Base-by-base conservation (phyloP, 2,797 vertebrate genomes). In the Aldrovandia affinis region DNA sequence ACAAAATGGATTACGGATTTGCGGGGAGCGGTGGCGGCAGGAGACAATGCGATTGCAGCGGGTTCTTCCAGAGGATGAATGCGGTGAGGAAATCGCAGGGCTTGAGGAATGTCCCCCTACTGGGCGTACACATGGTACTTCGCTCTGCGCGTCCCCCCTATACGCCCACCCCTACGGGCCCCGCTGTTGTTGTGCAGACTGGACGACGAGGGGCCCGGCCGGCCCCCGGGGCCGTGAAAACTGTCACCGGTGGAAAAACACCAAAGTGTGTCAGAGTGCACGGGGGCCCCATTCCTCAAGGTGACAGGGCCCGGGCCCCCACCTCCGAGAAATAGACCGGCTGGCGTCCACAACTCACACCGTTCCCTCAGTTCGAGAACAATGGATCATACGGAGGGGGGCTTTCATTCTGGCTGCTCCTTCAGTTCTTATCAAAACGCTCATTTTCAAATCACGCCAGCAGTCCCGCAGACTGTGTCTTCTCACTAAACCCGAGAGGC, bases 71-170 rank as follows among this genome's bases (percentile, higher is more conserved):
- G 84, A 91, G 91, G 90, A 93, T 93, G 92, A 94, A 92, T 94
- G 93, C 93, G 91, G 90, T 89, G 90, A 96, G 96, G 95, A 97
- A 96, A 95, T 95, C 93, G 89, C 89, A 89, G 94, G 94, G 92
- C 91, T 93, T 88, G 89, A 94, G 96, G 97, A 98, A 98, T 97
- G 96, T 95, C 89, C 96, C 94, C 97, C 97, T 6, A 94, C 96
- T 96, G 97, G 91, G 96, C 44, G 88, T 92, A 92, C 97, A 97
- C 96, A 97, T 96, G 97, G 95, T 94, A 92, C 96, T 97, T 91
- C 91, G 89, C 94, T 97, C 95, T 95, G 89, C 80, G 91, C 92
- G 89, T 93, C 90, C 65, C 42, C 25, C 44, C n/a, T 30, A 20
- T 61, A 12, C 33, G 39, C 1, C 8, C 81, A 82, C 36, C 44